Conservation (phyloP, 2,113 vertebrate genomes). For the Erythrocercus mccallii region DNA sequence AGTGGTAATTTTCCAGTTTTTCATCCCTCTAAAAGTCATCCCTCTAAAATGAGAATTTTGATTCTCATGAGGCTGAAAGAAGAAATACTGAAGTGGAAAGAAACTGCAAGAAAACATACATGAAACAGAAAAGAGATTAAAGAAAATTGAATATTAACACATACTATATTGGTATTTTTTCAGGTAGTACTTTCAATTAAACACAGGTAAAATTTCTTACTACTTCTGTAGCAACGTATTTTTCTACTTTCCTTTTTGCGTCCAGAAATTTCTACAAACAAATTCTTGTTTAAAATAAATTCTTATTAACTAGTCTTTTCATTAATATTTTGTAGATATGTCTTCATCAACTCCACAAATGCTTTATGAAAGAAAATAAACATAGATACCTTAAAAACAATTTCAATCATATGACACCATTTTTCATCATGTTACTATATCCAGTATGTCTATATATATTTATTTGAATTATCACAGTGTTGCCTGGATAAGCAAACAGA, state of each 20-base stretch:
- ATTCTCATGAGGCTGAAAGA: neutral
- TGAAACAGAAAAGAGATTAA: neutral
- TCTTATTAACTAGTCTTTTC: neutral
- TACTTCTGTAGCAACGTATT: neutral
- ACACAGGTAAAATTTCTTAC: neutral
- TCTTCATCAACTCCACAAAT: neutral
- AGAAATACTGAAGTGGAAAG: neutral
- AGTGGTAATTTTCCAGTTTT: neutral
- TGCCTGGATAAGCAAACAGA: neutral
- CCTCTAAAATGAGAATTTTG: too few relatives aligned
- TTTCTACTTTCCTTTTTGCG: neutral
- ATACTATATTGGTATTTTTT: neutral
- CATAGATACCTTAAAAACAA: neutral
- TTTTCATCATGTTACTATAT: neutral
- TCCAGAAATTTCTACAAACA: neutral
- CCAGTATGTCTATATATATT: too few relatives aligned
- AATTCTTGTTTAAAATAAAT: neutral
- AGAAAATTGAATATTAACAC: neutral
- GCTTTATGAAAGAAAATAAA: neutral
- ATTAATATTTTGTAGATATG: neutral
- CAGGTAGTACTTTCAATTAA: neutral
- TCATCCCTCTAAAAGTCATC: neutral
- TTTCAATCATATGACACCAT: neutral
- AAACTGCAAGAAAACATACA: neutral
- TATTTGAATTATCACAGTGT: neutral